These are phyloP conservation scores for Anagrus nilaparvatae DNA, from an alignment of 1,140 invertebrate genomes.

Conservation along the genomic window DNA sequence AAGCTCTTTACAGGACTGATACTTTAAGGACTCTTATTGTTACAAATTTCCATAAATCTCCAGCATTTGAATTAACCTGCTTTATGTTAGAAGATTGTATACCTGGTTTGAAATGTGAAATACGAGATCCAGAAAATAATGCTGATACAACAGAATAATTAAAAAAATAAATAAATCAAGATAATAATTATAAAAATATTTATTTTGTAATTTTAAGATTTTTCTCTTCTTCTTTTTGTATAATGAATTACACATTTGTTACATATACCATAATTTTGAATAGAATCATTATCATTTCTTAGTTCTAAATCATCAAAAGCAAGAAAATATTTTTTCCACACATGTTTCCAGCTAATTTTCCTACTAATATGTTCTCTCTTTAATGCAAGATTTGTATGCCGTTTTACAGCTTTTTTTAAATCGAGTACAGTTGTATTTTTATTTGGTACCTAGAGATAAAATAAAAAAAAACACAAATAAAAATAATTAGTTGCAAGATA, in stretches of 20 bases:
- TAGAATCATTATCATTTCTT: constrained; percentile 28
- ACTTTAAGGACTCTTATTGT: constrained; percentile 47
- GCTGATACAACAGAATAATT: background rate
- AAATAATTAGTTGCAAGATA: background rate
- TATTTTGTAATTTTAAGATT: constrained; percentile 12
- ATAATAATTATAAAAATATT: constrained; percentile 4
- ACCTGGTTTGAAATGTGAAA: constrained; percentile 23
- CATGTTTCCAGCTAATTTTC: constrained; percentile 39
- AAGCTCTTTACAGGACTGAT: constrained; percentile 50
- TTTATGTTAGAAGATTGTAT: constrained; percentile 46
- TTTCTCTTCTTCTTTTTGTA: constrained; percentile 28
- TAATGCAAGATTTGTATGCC: constrained; percentile 32
- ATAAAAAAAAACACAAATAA: constrained; percentile 2
- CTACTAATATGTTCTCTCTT: constrained; percentile 30
- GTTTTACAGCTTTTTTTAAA: constrained; percentile 35
- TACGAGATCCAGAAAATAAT: constrained; percentile 16
- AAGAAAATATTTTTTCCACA: constrained; percentile 36
- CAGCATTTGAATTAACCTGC: constrained; percentile 45
- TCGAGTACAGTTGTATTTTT: constrained; percentile 34
- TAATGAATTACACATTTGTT: constrained; percentile 32
- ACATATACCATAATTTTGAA: constrained; percentile 33
- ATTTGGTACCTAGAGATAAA: constrained; percentile 28
- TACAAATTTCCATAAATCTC: constrained; percentile 27
- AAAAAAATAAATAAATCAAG: background rate
- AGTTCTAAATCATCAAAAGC: constrained; percentile 24